These are phyloP conservation scores for Sitodiplosis mosellana DNA, from an alignment of 1,140 invertebrate genomes.

Conservation along the genomic window DNA sequence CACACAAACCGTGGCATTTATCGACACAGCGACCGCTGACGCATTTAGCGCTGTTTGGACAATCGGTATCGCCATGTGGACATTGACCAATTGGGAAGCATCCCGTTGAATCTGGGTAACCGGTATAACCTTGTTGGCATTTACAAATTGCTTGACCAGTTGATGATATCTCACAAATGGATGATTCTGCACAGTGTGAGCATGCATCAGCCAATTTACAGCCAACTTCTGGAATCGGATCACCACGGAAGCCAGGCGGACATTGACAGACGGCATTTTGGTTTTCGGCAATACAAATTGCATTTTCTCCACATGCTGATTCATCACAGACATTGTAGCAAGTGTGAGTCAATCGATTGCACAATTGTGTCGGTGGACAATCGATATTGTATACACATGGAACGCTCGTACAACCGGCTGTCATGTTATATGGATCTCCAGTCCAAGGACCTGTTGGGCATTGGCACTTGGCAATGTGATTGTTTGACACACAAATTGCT, in stretches of 20 bases:
- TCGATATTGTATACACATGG: conserved; percentile 73
- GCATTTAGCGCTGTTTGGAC: conserved; percentile 54
- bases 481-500: conserved; percentile 68
- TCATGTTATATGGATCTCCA: conserved; percentile 60
- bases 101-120: conserved; percentile 51
- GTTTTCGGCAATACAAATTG: conserved; percentile 71
- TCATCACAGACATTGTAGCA: conserved; percentile 64
- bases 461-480: conserved; percentile 72
- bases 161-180: conserved; percentile 49
- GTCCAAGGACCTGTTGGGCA: conserved; percentile 68
- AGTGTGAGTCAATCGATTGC: conserved; percentile 62
- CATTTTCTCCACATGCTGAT: conserved; percentile 67
- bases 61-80: conserved; percentile 50
- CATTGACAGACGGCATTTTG: conserved; percentile 67
- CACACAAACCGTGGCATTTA: conserved; percentile 59
- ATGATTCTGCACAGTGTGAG: conserved; percentile 57
- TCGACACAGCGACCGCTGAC: conserved; percentile 49
- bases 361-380: conserved; percentile 55
- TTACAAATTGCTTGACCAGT: conserved; percentile 45
- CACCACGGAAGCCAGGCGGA: conserved; percentile 56
- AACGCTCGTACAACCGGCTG: conserved; percentile 53
- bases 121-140: conserved; percentile 54
- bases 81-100: conserved; percentile 56
- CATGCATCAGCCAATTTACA: conserved; percentile 50
- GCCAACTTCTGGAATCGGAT: conserved; percentile 62